phyloP scores from a whole-genome alignment of 1,140 invertebrate species.

The Zaprionus taronus region DNA sequence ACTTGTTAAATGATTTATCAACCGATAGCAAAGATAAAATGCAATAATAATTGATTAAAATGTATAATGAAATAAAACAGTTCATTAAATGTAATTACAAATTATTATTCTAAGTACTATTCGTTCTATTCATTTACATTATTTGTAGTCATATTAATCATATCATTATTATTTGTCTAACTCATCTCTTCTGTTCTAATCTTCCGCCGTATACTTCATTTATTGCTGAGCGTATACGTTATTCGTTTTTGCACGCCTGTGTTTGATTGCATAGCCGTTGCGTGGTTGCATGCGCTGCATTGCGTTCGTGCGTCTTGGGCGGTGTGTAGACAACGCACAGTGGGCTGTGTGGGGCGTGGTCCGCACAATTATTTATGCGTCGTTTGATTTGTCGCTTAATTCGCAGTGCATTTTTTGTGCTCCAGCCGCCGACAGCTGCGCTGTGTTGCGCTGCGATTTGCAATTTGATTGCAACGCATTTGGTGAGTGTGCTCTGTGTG shows the following conservation, averaged over 20 bases:
- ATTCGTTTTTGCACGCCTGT: neutral
- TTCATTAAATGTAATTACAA: too few relatives aligned
- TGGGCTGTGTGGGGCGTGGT: slow-evolving; percentile 4
- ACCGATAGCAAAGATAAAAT: too few relatives aligned
- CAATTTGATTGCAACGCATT: slow-evolving; percentile 29
- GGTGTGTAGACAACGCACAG: neutral
- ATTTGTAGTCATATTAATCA: too few relatives aligned
- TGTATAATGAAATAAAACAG: too few relatives aligned
- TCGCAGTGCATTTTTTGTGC: slow-evolving; percentile 34
- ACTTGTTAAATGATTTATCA: too few relatives aligned
- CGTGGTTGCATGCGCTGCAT: neutral
- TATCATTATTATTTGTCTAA: too few relatives aligned
- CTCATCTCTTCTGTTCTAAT: too few relatives aligned
- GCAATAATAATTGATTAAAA: too few relatives aligned
- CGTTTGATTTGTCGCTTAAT: slow-evolving; percentile 55
- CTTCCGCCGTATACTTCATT: neutral
- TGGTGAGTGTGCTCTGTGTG: neutral
- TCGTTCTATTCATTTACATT: too few relatives aligned
- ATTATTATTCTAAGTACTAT: too few relatives aligned
- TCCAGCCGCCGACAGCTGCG: slow-evolving; percentile 48
- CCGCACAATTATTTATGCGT: slow-evolving; percentile 58
- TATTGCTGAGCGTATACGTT: neutral
- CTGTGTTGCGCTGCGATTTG: slow-evolving; percentile 10
- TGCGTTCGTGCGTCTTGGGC: neutral
- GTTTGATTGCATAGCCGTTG: neutral